Evolutionary conservation across 2,888 invertebrate species (phyloP).

Genomic region (Artemia sinica): DNA sequence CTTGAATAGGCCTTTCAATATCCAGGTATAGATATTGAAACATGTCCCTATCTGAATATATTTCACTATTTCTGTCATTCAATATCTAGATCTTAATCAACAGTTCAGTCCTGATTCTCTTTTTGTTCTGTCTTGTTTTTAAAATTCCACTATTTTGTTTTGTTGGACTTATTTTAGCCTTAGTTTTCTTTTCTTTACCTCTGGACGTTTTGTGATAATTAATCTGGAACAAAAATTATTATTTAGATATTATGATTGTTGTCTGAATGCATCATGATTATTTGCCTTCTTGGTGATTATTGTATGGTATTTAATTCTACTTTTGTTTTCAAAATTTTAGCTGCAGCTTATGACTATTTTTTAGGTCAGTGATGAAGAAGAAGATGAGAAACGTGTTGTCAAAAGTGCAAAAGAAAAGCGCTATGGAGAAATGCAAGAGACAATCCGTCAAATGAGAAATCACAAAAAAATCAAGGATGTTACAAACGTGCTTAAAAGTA

Average conservation of each 20-base stretch:
- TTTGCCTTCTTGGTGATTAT: slow-evolving; percentile 17
- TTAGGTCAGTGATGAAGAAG: slow-evolving; percentile 77
- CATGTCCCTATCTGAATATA: too few species aligned
- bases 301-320: slow-evolving; percentile 8
- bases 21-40: too few species aligned
- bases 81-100: too few species aligned
- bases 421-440: slow-evolving; percentile 78
- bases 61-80: too few species aligned
- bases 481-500: slow-evolving; percentile 74
- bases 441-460: slow-evolving; percentile 81
- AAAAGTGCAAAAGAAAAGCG: slow-evolving; percentile 92
- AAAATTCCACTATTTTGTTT: too few species aligned
- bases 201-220: too few species aligned
- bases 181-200: too few species aligned
- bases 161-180: too few species aligned
- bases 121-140: too few species aligned
- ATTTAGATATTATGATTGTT: neutral
- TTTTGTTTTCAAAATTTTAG: slow-evolving; percentile 16
- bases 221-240: neutral
- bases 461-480: slow-evolving; percentile 93
- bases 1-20: too few species aligned
- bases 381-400: slow-evolving; percentile 87
- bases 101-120: too few species aligned
- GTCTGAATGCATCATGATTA: slow-evolving; percentile 18
- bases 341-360: slow-evolving; percentile 25